phyloP scores from a whole-genome alignment of 2,113 vertebrate genomes.

The Orcinus orca region DNA sequence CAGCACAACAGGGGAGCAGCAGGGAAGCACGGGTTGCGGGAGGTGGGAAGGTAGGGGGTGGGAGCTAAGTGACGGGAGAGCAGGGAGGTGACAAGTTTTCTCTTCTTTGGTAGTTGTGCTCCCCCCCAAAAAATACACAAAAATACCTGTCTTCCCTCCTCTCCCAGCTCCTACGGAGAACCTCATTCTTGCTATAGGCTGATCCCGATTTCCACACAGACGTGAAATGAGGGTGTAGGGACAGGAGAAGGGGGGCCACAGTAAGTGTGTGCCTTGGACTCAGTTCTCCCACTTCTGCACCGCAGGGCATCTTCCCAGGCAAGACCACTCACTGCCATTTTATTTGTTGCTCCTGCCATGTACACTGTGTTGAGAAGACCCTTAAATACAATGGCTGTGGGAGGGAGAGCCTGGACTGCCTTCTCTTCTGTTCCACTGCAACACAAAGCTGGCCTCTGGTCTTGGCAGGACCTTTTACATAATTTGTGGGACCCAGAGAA shows the following conservation, averaged over 20 bases:
- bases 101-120: not conserved
- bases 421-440: not conserved
- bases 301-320: not conserved
- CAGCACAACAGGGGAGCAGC: fast-evolving
- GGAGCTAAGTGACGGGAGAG: not conserved
- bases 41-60: fast-evolving
- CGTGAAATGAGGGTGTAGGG: not conserved
- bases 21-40: not conserved
- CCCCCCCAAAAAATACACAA: not conserved
- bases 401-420: too few species aligned
- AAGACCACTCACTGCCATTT: not conserved
- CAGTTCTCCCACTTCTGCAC: fast-evolving
- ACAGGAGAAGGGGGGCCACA: too few species aligned
- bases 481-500: not conserved
- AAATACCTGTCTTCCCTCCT: not conserved
- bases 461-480: not conserved
- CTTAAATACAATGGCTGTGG: too few species aligned
- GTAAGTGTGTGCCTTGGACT: not conserved
- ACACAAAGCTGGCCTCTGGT: not conserved
- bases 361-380: not conserved
- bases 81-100: not conserved
- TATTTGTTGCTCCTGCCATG: not conserved
- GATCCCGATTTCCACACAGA: not conserved
- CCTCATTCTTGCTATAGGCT: not conserved
- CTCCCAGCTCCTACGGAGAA: not conserved